Conservation (phyloP, 1,140 invertebrate genomes). For the Caenorhabditis remanei region DNA sequence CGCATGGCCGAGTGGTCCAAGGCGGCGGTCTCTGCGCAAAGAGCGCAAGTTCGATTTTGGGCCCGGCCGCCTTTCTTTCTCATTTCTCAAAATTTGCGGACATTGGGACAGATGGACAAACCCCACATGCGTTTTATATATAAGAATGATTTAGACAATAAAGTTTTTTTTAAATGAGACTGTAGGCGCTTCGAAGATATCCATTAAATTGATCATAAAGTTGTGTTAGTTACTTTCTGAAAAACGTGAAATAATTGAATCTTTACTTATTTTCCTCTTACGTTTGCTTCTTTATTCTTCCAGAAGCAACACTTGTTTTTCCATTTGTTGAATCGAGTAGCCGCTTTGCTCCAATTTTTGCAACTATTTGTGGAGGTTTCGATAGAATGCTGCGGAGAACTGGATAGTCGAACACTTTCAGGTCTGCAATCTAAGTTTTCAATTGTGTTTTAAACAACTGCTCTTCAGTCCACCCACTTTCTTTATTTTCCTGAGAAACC, state of each 20-base stretch:
- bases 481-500: background rate
- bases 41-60: too few species aligned
- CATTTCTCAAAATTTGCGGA: too few species aligned
- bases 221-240: background rate
- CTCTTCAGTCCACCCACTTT: background rate
- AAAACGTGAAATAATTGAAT: background rate
- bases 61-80: too few species aligned
- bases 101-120: too few species aligned
- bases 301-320: background rate
- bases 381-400: constrained; percentile 32
- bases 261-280: background rate
- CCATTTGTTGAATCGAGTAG: constrained; percentile 33
- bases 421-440: constrained; percentile 25
- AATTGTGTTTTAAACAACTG: background rate
- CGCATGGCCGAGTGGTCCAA: too few species aligned
- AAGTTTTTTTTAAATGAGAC: too few species aligned
- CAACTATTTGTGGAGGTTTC: background rate
- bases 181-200: background rate
- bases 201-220: background rate
- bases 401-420: constrained; percentile 19
- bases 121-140: too few species aligned
- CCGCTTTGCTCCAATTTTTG: constrained; percentile 19
- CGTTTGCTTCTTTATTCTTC: background rate
- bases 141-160: too few species aligned
- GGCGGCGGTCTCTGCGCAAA: too few species aligned